phyloP scores from a whole-genome alignment of 35 echinoderm and acorn worm genomes.

The Heliocidaris erythrogramma region DNA sequence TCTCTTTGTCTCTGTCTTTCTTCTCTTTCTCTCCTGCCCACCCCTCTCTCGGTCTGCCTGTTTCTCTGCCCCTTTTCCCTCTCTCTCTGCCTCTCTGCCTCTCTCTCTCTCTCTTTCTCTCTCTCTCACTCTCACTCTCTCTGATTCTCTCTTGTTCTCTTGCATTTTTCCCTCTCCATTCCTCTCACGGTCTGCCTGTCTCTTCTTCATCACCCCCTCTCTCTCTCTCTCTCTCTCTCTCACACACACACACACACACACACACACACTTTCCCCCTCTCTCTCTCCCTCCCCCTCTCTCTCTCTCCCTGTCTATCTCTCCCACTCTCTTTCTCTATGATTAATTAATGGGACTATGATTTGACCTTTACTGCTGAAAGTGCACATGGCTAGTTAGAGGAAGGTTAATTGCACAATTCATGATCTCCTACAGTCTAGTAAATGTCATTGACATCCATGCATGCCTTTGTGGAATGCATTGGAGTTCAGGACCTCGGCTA shows the following conservation, averaged over 20 bases:
- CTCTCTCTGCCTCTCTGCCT: background rate
- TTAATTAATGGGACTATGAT: slow-evolving; percentile 8
- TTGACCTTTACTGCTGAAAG: background rate
- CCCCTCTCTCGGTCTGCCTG: background rate
- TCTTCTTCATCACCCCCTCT: background rate
- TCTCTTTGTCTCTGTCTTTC: background rate
- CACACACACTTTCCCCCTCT: background rate
- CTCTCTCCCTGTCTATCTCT: background rate
- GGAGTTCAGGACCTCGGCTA: background rate
- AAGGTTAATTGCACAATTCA: background rate
- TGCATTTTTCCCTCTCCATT: background rate
- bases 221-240: background rate
- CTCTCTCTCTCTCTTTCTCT: background rate
- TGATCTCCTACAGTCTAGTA: background rate
- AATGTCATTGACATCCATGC: background rate
- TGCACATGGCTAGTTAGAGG: background rate
- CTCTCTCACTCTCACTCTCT: background rate
- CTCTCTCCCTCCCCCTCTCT: background rate
- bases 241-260: too few relatives aligned
- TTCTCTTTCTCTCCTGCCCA: background rate
- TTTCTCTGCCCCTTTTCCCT: background rate
- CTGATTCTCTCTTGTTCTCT: background rate
- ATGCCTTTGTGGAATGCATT: background rate
- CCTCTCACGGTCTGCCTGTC: background rate
- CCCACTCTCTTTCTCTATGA: background rate